Percentiles rank a stretch among this genome's conserved stretches.
Conservation (phyloP, 2,113 vertebrate genomes). For the Sclerurus mexicanus region DNA sequence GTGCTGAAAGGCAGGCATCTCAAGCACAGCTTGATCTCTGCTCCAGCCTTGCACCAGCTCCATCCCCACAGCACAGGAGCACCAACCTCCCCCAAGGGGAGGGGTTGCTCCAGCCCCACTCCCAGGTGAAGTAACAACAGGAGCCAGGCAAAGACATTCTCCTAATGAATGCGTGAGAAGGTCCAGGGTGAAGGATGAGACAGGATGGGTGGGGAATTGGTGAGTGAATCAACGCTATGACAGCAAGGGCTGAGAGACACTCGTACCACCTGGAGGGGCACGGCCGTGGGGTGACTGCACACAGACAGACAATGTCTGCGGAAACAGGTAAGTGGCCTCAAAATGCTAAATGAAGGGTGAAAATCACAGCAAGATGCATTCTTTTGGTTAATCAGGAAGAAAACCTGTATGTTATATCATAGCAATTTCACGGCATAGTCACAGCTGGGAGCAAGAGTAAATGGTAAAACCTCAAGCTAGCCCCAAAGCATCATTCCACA, state of each 20-base stretch:
- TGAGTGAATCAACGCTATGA: background rate
- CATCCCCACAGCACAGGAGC: background rate
- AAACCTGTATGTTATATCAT: background rate
- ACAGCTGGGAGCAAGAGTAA: fast-evolving
- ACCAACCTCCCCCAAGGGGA: fast-evolving
- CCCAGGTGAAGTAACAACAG: background rate
- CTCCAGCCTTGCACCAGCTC: background rate
- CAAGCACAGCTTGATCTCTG: background rate
- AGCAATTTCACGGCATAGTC: fast-evolving
- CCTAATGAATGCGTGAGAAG: background rate
- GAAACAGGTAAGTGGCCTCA: background rate
- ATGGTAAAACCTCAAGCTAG: background rate
- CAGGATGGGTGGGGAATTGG: slow-evolving; percentile 26
- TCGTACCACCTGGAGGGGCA: background rate
- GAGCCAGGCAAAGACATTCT: background rate
- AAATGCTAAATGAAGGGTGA: slow-evolving; percentile 29
- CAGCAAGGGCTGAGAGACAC: background rate
- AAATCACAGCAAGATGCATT: background rate
- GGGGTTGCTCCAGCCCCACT: background rate
- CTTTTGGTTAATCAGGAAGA: slow-evolving; percentile 22
- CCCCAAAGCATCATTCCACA: background rate
- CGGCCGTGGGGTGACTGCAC: background rate
- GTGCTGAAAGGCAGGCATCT: background rate
- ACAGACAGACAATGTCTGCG: background rate
- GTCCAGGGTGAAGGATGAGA: background rate